Base-by-base conservation (phyloP, 1,140 invertebrate genomes). In the Cydia pomonella region DNA sequence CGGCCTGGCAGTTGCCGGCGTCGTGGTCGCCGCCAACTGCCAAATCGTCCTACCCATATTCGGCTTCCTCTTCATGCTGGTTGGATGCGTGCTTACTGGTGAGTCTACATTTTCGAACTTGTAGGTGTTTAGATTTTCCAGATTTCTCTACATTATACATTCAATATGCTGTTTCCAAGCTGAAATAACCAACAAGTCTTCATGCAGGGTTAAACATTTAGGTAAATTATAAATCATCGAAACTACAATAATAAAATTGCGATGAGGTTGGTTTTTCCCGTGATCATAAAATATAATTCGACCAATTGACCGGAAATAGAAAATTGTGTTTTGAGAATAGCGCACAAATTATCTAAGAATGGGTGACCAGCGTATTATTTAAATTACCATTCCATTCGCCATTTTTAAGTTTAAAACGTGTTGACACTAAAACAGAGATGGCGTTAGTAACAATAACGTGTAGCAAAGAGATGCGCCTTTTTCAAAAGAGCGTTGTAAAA, bases 41-140 rank as follows among this genome's bases (percentile, higher is more conserved):
- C 96, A 96, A 84, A 95, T 96, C 73, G 95, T 96, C 41, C 93
- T 96, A 75, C 96, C 96, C 6, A 95, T 95, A 74, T 96, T 96
- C 84, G 96, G 96, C 50, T 95, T 95, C 81, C 92, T 96, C 50
- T 96, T 96, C 80, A 94, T 96, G 87, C 93, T 96, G 29, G 95
- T 96, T 69, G 96, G 96, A 80, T 95, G 95, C 81, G 95, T 96
- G 44, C 93, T 96, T 75, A 96, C 96, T 78, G 95, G 96, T 96
- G 89, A 88, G 91, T 86, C 63, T 73, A 21, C 16, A 6, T 3
- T 53, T 66, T 73, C 66, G n/a, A 29, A n/a, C 7, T 38, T 38
- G 33, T 1, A 38, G 33, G 33, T 38, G 33, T 38, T 10, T 38
- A 38, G 38, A 41, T 0, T 44, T 44, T 44, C 41, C 41, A 44